phyloP scores from a whole-genome alignment of 2,888 invertebrate genomes.

The Chrysotoxum bicinctum region DNA sequence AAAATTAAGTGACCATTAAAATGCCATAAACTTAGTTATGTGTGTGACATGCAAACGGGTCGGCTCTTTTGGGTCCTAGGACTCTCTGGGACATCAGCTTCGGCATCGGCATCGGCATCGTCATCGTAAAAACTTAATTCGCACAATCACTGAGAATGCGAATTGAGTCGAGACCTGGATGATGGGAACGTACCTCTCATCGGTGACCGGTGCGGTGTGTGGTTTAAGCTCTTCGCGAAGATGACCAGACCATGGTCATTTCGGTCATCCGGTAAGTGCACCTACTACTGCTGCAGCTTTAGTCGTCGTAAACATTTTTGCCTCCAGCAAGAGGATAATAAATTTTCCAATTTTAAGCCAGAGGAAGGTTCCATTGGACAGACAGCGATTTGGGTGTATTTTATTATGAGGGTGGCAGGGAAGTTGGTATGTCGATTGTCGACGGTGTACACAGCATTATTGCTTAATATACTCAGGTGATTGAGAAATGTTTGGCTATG shows the following conservation, averaged over 20 bases:
- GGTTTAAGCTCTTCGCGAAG: constrained; percentile 27
- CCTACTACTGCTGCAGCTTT: constrained; percentile 50
- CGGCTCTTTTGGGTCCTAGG: constrained; percentile 38
- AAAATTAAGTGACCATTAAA: constrained; percentile 82
- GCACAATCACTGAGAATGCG: constrained; percentile 61
- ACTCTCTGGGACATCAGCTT: constrained; percentile 3
- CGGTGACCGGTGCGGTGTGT: neutral
- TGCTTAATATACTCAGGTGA: constrained; percentile 12
- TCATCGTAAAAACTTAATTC: constrained; percentile 74
- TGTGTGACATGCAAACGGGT: constrained; percentile 71
- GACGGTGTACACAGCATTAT: constrained; percentile 17
- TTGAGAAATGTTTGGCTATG: neutral
- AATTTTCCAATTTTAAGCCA: constrained; percentile 73
- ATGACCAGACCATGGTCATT: constrained; percentile 57
- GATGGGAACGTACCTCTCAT: constrained; percentile 3
- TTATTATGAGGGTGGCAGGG: constrained; percentile 16
- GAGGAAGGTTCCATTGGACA: constrained; percentile 35
- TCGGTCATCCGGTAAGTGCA: constrained; percentile 71
- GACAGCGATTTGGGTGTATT: constrained; percentile 42
- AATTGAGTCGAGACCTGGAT: neutral
- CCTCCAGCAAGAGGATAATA: constrained; percentile 68
- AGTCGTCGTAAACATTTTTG: constrained; percentile 67
- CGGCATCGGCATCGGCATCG: constrained; percentile 26
- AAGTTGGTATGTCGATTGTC: constrained; percentile 3
- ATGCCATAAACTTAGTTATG: constrained; percentile 81